phyloP scores from a whole-genome alignment of 1,140 invertebrate genomes.

The Pseudomyrmex cubaensis region DNA sequence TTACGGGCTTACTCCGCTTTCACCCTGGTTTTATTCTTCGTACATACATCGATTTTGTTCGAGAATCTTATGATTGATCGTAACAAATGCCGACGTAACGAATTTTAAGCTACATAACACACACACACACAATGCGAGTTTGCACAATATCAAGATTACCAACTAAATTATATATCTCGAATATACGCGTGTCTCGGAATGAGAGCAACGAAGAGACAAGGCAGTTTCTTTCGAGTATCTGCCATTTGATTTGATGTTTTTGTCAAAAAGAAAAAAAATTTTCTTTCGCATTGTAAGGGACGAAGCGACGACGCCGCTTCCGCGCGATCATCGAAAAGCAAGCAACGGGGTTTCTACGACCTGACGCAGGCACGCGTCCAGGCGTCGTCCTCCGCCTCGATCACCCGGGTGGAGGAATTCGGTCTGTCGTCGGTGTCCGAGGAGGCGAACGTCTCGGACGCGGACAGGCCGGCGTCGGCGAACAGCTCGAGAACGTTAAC shows the following conservation, averaged over 20 bases:
- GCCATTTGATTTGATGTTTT: slow-evolving; percentile 5
- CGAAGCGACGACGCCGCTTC: slow-evolving; percentile 2
- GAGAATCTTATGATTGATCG: not conserved
- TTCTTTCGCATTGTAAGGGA: slow-evolving; percentile 28
- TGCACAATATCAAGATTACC: not conserved
- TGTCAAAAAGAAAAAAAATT: not conserved
- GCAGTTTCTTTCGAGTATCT: not conserved
- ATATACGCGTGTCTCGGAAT: not conserved
- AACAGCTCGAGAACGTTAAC: not conserved
- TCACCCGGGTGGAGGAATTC: slow-evolving; percentile 78
- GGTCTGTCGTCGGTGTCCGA: slow-evolving; percentile 74
- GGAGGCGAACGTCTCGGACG: slow-evolving; percentile 54
- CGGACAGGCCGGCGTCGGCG: slow-evolving; percentile 19
- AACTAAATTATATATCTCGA: not conserved
- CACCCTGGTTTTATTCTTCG: not conserved
- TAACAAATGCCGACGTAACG: not conserved
- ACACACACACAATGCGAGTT: not conserved
- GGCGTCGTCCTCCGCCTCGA: slow-evolving; percentile 68
- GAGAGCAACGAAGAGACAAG: not conserved
- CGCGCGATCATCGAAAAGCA: not conserved
- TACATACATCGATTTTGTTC: not conserved
- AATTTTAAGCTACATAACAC: not conserved
- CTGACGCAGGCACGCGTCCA: slow-evolving; percentile 72
- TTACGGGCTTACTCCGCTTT: slow-evolving; percentile 16
- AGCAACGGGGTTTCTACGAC: slow-evolving; percentile 79